Base-by-base conservation (phyloP, 2,888 invertebrate species). In the Trissolcus japonicus region DNA sequence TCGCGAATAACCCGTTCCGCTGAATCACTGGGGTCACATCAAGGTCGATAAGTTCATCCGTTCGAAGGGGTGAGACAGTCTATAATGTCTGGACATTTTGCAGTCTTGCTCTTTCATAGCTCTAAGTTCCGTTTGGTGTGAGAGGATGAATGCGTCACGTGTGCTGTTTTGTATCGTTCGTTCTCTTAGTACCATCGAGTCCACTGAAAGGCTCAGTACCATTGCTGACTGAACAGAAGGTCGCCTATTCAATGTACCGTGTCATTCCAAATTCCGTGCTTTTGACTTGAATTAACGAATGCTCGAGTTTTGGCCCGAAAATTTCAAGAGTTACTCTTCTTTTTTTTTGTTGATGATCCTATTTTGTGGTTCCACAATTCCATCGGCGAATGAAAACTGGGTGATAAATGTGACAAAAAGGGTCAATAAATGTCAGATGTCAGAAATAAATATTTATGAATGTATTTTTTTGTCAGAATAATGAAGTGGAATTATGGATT, bases 1-100 rank as follows among this genome's bases (percentile, higher is more conserved):
- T 25, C 35, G 60, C 29, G 41, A 43, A 40, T 46, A 51, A 59
- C 29, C 46, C n/a, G 54, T 48, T 46, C 54, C 51, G 53, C 21
- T 41, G 65, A 66, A 66, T 60, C 48, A 74, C 66, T 41, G 56
- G 61, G 73, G 61, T 62, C 66, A 51, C 55, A 56, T 67, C 62
- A 67, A 74, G 61, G 67, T 74, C 63, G 68, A 75, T 68, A 63
- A 63, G 68, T 75, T 62, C 48, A 63, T 68, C 66, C 62, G 54
- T 75, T 57, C 54, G 63, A 75, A 75, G 68, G 68, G 74, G 68
- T 54, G 68, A 68, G 68, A 68, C 68, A 48, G 29, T 63, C 56
- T 51, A 40, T 53, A 7, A 35, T 40, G 68, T 57, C 67, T 66
- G 55, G 74, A 53, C 62, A 67, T 53, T 72, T 68, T 50, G 51